Base-by-base conservation (phyloP, 2,113 vertebrate genomes). In the Oryzias woworae region DNA sequence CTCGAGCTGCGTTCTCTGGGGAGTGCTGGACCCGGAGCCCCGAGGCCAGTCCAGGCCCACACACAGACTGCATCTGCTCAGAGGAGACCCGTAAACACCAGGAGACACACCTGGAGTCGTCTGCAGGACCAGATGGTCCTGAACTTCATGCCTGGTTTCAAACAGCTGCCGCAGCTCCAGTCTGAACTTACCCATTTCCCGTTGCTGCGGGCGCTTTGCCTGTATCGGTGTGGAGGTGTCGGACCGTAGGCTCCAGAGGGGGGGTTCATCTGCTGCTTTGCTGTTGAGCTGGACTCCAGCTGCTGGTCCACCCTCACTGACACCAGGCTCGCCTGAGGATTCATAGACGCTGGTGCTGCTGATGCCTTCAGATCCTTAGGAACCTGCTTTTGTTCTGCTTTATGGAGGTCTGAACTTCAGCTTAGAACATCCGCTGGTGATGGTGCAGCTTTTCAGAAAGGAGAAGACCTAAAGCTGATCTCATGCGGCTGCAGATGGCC, bases 1-100 rank as follows among this genome's bases (percentile, higher is more conserved):
- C 95, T 51, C 92, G 87, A 0, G 92, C 94, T 0, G 91, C 92
- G 0, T 92, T 94, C 78, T 92, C 91, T 0, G 93, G 94, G 23
- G 89, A 91, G 59, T 81, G 88, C 18, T 91, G 92, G 14, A 22
- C 53, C 71, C 58, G 80, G 45, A 74, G 44, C 0, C 0, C 56
- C 63, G 73, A 28, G 53, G 70, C 77, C 5, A 62, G 50, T 49
- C 62, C 60, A 78, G 74, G 55, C 47, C 54, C 63, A 48, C 49
- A 79, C n/a, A 53, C 52, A 2, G 77, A 60, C 31, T 78, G 75
- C 8, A 62, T 52, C 85, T 85, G 56, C n/a, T 47, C n/a, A 70
- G 17, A 80, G 20, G 22, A 20, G 5, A 70, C 46, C 52, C 1
- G 8, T 53, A 15, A 1, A 56, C 2, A 60, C 12, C 7, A 13